These are phyloP conservation scores for Helicoverpa assulta DNA, from an alignment of 2,888 invertebrate species.

Conservation along the genomic window DNA sequence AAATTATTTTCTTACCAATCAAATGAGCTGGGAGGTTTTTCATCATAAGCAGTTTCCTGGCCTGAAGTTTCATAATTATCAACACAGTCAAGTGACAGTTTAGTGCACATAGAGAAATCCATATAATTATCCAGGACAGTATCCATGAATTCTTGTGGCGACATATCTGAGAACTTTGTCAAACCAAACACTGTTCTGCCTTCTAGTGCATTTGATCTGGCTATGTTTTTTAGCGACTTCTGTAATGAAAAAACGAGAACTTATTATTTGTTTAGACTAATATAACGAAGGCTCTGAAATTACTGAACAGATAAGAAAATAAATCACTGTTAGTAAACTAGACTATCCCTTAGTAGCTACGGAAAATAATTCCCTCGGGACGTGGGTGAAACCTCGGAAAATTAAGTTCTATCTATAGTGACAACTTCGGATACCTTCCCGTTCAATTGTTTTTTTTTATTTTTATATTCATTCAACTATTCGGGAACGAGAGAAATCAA, in stretches of 20 bases:
- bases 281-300: too few species aligned
- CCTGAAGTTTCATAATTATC: neutral
- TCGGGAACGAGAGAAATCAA: too few species aligned
- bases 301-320: too few species aligned
- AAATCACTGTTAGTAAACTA: too few species aligned
- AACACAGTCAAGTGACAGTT: neutral
- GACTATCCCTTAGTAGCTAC: too few species aligned
- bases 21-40: neutral
- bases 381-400: too few species aligned
- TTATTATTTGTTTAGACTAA: neutral
- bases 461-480: too few species aligned
- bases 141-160: slow-evolving; percentile 58
- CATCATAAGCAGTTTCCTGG: neutral
- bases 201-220: slow-evolving; percentile 55
- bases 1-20: slow-evolving; percentile 29
- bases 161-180: slow-evolving; percentile 71
- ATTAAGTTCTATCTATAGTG: too few species aligned
- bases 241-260: slow-evolving; percentile 49
- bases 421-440: too few species aligned
- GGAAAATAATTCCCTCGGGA: too few species aligned
- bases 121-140: neutral
- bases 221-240: slow-evolving; percentile 65
- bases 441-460: too few species aligned
- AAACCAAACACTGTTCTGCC: slow-evolving; percentile 61
- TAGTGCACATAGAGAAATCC: rapidly evolving